Evolutionary conservation across 2,797 vertebrate genomes (phyloP).

Genomic region (Diplodus puntazzo): DNA sequence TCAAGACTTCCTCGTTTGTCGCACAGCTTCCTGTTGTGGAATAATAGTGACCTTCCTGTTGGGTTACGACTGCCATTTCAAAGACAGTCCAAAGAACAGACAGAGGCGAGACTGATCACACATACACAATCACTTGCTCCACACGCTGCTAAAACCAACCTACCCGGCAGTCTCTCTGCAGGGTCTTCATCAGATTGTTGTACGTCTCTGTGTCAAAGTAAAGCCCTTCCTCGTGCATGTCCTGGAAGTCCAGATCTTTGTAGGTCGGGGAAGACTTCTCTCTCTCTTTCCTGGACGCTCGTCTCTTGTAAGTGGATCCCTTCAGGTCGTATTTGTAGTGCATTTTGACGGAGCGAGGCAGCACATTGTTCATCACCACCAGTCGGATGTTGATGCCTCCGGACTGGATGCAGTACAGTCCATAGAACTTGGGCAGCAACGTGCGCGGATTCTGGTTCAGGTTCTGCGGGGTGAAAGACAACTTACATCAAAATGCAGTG

Average conservation of each 20-base stretch:
- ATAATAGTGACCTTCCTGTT: conserved; percentile 6
- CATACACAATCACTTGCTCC: background rate
- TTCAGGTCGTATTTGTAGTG: conserved; percentile 97
- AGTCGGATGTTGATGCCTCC: conserved; percentile 97
- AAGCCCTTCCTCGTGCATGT: conserved; percentile 95
- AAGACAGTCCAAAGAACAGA: background rate
- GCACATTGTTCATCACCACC: conserved; percentile 98
- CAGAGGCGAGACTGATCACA: background rate
- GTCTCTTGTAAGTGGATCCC: conserved; percentile 96
- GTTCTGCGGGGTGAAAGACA: conserved; percentile 85
- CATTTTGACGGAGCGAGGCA: conserved; percentile 95
- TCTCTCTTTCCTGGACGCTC: conserved; percentile 95
- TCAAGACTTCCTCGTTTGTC: conserved; percentile 16
- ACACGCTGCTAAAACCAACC: conserved; percentile 26
- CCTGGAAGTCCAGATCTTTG: conserved; percentile 97
- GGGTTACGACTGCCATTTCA: conserved; percentile 10
- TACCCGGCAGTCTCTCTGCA: conserved; percentile 97
- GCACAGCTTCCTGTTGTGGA: conserved; percentile 3
- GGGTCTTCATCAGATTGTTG: conserved; percentile 96
- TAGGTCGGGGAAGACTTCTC: conserved; percentile 94
- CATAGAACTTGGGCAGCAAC: conserved; percentile 97
- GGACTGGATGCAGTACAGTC: conserved; percentile 97
- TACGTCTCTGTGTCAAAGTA: conserved; percentile 96
- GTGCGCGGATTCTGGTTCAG: conserved; percentile 98
- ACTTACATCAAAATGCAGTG: background rate